A percentile compares a stretch with the other conserved stretches of the same genome.
These are phyloP conservation scores for Leuciscus waleckii DNA, from an alignment of 2,797 vertebrate genomes.

Conservation along the genomic window DNA sequence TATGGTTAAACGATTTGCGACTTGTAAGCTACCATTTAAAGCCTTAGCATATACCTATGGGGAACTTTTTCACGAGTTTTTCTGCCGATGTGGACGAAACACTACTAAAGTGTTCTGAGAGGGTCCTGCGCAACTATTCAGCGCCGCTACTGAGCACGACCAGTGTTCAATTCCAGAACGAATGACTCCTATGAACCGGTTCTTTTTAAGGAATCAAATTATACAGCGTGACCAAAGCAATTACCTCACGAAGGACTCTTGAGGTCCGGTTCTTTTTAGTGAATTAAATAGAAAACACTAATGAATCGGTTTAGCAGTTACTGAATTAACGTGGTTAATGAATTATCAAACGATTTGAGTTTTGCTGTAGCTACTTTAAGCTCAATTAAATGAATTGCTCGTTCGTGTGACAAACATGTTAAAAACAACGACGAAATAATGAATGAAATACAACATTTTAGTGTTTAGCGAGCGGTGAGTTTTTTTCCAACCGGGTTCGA, in stretches of 20 bases:
- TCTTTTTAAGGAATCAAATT: constrained; percentile 20
- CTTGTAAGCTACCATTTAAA: constrained; percentile 46
- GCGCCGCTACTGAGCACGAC: not conserved
- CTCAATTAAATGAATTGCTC: not conserved
- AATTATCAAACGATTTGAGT: not conserved
- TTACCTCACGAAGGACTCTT: not conserved
- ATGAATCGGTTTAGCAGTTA: not conserved
- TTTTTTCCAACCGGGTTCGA: not conserved
- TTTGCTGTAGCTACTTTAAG: not conserved
- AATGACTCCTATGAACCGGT: constrained; percentile 6
- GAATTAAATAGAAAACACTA: not conserved
- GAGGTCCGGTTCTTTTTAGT: not conserved
- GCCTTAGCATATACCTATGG: not conserved
- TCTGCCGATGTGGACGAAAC: not conserved
- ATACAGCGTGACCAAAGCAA: not conserved
- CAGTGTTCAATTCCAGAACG: not conserved
- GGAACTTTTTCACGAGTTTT: not conserved
- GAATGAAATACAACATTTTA: not conserved
- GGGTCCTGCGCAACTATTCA: not conserved
- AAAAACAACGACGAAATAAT: not conserved
- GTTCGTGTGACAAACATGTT: not conserved
- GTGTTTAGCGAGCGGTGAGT: too few species aligned
- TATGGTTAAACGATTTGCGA: constrained; percentile 66
- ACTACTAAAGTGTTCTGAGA: not conserved
- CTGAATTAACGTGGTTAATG: not conserved